Conservation (phyloP, 2,113 vertebrate genomes). For the Lasiurus borealis region DNA sequence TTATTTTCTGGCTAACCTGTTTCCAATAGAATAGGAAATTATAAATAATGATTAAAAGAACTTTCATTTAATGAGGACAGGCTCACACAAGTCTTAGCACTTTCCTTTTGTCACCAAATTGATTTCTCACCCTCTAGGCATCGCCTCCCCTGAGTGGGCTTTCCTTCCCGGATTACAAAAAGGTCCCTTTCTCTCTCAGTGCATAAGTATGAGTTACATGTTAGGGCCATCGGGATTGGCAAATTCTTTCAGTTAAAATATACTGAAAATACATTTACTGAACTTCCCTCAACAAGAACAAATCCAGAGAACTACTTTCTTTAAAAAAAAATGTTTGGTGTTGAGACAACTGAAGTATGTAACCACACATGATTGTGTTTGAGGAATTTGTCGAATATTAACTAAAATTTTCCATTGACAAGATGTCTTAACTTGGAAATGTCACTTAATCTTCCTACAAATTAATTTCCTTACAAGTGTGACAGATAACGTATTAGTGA, state of each 20-base stretch:
- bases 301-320: background rate
- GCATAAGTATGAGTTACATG: background rate
- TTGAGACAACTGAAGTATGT: background rate
- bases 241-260: background rate
- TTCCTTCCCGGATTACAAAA: background rate
- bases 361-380: background rate
- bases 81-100: background rate
- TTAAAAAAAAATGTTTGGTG: background rate
- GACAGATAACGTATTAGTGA: background rate
- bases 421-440: background rate
- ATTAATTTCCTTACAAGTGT: background rate
- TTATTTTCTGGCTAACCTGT: background rate
- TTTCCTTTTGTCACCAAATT: background rate
- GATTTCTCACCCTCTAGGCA: background rate
- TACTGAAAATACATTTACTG: background rate
- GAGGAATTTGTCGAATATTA: background rate
- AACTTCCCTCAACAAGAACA: background rate
- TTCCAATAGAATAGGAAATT: background rate
- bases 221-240: rapidly evolving
- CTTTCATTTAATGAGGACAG: background rate
- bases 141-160: background rate
- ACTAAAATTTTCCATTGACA: background rate
- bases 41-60: background rate
- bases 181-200: background rate
- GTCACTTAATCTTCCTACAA: background rate